Base-by-base conservation (phyloP, 2,888 invertebrate genomes). In the Corbicula japonica region DNA sequence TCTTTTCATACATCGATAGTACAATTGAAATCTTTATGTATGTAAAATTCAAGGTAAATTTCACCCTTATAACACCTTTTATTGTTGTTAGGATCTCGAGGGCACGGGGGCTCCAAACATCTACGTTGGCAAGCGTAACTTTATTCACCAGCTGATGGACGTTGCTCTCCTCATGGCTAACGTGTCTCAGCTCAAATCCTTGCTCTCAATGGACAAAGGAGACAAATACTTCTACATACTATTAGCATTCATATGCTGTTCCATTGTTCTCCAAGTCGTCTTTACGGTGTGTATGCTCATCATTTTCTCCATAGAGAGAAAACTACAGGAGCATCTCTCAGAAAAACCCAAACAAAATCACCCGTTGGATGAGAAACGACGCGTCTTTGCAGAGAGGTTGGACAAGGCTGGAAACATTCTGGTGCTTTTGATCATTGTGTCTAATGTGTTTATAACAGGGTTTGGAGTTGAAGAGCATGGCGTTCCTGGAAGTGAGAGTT, bases 121-220 rank as follows among this genome's bases (percentile, higher is more conserved):
- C 15, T 83, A 83, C 46, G 83, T 83, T 0, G 83, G 79, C 0
- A 83, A 83, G 60, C 35, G 83, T 18, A 83, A 83, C 58, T 83
- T 83, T 44, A 79, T 83, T 8, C 83, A 83, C 34, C 83, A 83
- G 34, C 58, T 86, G 50, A 81, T 86, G 84, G 86, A 86, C 60
- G 86, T 86, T 0, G 86, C 86, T 26, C 71, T 86, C 0, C 66
- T 86, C 35, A 83, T 84, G 83, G 84, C 86, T 12, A 86, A 86
- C 41, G 86, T 85, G 21, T 84, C 84, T 23, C 86, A 86, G 60
- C 63, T 86, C 23, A 86, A 86, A 41, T 74, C 84, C 0, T 69
- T 84, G 28, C 61, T 85, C 4, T 76, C 80, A 18, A 66, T 83
- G 3, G 80, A 83, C 21, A 30, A 52, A 18, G 58, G 38, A 4